Conservation (phyloP, 2,797 vertebrate genomes). For the Pseudocheirus occidentalis region DNA sequence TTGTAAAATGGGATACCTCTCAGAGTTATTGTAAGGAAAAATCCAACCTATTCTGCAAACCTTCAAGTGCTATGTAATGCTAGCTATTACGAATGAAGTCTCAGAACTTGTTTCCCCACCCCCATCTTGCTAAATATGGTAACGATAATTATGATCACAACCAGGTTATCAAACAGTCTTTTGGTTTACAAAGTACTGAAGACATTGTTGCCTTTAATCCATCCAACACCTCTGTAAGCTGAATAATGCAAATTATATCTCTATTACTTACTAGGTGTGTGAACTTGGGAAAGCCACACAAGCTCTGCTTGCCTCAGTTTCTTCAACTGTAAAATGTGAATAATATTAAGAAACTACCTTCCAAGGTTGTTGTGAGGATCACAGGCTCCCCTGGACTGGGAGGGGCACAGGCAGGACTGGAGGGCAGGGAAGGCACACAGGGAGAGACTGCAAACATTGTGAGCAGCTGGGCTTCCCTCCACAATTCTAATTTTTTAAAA, state of each 20-base stretch:
- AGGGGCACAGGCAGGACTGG: too few species aligned
- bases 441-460: too few species aligned
- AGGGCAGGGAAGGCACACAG: too few species aligned
- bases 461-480: too few species aligned
- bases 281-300: neutral
- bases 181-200: neutral
- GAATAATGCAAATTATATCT: neutral
- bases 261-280: neutral
- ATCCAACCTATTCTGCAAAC: neutral
- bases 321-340: neutral
- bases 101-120: neutral
- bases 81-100: neutral
- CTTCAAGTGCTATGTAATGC: neutral
- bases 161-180: neutral
- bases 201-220: neutral
- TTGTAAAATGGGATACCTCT: neutral
- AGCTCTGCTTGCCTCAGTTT: neutral
- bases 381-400: neutral
- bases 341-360: neutral
- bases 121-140: neutral
- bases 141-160: neutral
- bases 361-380: neutral
- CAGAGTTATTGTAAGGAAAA: neutral
- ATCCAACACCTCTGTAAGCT: neutral
- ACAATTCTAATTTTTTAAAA: too few species aligned